Base-by-base conservation (phyloP, 1,140 invertebrate genomes). In the Drosophila dunni region DNA sequence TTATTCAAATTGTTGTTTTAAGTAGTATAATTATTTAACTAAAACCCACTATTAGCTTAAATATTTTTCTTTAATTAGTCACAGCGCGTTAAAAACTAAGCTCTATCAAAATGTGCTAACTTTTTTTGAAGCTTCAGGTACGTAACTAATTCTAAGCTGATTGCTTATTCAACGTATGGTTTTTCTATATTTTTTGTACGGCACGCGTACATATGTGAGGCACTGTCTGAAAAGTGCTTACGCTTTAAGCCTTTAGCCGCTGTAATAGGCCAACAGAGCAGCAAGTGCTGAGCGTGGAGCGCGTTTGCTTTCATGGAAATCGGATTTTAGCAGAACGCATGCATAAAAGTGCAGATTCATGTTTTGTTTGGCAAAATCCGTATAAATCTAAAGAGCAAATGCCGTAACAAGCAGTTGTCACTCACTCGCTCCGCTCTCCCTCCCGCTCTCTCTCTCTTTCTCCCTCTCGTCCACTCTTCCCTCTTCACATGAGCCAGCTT, bases 281-380 rank as follows among this genome's bases (percentile, higher is more conserved):
- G 56, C 1, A 0, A 50, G 50, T 8, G 17, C 5, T 1, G 24
- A 29, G 24, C 24, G 10, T 7, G 15, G 67, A n/a, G 29, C 45
- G 42, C 34, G 10, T 54, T 73, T 13, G 69, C 50, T 58, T 65
- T 58, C 63, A 75, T 70, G 38, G 50, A 69, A 79, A 79, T 79
- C 75, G 75, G 78, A 75, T 79, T 79, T 79, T 45, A 44, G 58
- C 51, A 48, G 54, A 20, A 45, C 58, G 24, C 57, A 58, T 62
- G 65, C 60, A 72, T 89, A 72, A 84, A 89, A 89, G 84, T 89
- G 84, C 84, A 84, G 82, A 89, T 78, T 89, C 84, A 89, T 89
- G 84, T 89, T 89, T 75, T 84, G 84, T 84, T 89, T 84, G 84
- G 81, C 84, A 75, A 89, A 89, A 89, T 89, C 84, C 88, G 84